Conservation (phyloP, 2,888 invertebrate species). For the Acleris literana region DNA sequence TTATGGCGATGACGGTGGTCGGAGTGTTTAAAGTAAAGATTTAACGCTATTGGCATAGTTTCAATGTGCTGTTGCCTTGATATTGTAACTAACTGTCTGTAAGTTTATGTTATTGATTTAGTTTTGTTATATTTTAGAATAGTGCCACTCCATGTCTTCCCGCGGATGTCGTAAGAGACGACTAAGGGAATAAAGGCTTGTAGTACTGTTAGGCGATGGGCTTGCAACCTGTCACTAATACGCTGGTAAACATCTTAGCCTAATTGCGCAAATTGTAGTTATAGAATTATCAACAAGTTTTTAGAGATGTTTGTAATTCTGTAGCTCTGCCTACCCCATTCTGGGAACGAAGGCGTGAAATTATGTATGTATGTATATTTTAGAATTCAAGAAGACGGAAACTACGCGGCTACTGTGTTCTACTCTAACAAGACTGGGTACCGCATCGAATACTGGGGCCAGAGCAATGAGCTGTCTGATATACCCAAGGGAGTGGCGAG, state of each 20-base stretch:
- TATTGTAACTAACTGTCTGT: slow-evolving; percentile 21
- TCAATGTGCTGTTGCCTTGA: slow-evolving; percentile 41
- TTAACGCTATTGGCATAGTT: slow-evolving; percentile 41
- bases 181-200: too few relatives aligned
- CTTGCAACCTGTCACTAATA: too few relatives aligned
- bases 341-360: too few relatives aligned
- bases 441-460: slow-evolving; percentile 90
- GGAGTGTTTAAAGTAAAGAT: slow-evolving; percentile 33
- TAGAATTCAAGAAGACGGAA: slow-evolving; percentile 88
- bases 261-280: too few relatives aligned
- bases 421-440: slow-evolving; percentile 88
- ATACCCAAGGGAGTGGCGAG: slow-evolving; percentile 88
- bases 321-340: too few relatives aligned
- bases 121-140: slow-evolving; percentile 64
- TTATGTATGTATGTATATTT: too few relatives aligned
- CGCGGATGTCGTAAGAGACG: too few relatives aligned
- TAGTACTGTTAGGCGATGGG: too few relatives aligned
- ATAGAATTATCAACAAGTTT: too few relatives aligned
- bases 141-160: too few relatives aligned
- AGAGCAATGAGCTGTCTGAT: slow-evolving; percentile 87
- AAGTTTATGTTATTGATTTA: not conserved
- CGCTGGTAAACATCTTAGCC: too few relatives aligned
- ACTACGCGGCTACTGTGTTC: slow-evolving; percentile 88
- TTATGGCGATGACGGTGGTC: slow-evolving; percentile 38
- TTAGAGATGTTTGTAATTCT: too few relatives aligned